Conservation (phyloP, 1,140 invertebrate genomes). For the Brachionus sp. region DNA sequence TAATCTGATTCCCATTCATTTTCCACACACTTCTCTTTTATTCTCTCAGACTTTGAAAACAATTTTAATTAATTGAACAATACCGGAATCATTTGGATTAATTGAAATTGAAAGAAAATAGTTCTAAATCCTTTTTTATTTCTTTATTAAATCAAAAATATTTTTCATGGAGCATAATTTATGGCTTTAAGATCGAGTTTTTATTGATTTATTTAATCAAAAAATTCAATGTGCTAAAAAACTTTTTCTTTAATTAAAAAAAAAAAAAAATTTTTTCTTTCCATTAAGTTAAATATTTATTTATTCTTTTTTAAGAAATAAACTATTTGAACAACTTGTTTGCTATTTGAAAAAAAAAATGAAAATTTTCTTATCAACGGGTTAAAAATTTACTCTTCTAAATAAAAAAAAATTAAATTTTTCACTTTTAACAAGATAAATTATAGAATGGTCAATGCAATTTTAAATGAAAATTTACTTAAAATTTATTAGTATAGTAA, state of each 20-base stretch:
- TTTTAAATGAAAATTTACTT: too few species aligned
- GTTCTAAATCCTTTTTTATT: neutral
- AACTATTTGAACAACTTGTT: too few species aligned
- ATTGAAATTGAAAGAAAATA: neutral
- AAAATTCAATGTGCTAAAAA: neutral
- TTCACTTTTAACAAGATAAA: too few species aligned
- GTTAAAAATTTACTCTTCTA: too few species aligned
- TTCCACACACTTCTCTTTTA: neutral
- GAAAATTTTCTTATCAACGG: too few species aligned
- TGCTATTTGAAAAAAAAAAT: too few species aligned
- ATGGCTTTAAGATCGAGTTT: neutral
- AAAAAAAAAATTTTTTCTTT: neutral
- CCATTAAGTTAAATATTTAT: neutral
- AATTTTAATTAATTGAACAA: neutral
- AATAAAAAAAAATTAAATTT: too few species aligned
- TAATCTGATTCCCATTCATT: neutral
- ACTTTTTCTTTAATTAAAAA: neutral
- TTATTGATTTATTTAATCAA: slow-evolving; percentile 7
- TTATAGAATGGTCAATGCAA: too few species aligned
- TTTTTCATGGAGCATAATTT: neutral
- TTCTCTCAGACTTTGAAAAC: neutral
- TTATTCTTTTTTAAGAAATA: neutral
- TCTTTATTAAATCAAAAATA: neutral
- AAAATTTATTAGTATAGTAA: too few species aligned
- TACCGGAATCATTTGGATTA: neutral